Base-by-base conservation (phyloP, 2,888 invertebrate species). In the Drosophila greeni region DNA sequence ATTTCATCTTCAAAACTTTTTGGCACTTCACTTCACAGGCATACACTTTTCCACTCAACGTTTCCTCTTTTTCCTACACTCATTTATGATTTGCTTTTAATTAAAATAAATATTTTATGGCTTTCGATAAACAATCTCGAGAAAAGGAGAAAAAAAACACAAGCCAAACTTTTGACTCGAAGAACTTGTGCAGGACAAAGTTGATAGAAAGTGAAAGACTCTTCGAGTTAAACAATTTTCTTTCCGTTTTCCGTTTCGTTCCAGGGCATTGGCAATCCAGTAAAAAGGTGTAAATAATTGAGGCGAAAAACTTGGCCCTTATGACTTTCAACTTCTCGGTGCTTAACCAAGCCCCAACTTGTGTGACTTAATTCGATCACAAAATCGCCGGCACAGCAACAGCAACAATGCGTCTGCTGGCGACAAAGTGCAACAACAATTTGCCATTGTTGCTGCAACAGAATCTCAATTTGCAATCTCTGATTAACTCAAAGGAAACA, bases 41-140 rank as follows among this genome's bases (percentile, higher is more conserved):
- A 49, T 43, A 62, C 36, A 62, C n/a, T 31, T 36, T 49, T 47
- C 26, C 61, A 47, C 29, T 18, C 37, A 9, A 3, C 26, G 29
- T 8, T 31, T 18, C 12, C 33, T 14, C 12, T 26, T 14, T 37
- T 39, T 37, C 58, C 39, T 53, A 51, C 42, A 54, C 67, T 58
- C 52, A 67, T 65, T 74, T 67, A 36, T 74, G 71, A 68, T 73
- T 68, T 68, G 51, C 53, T 74, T 68, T 68, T 71, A 66, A 75
- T 75, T 73, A 74, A 71, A 76, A 71, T 76, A 48, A 73, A 76
- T 76, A 68, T 71, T 74, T 68, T 36, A 74, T 73, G 55, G 40
- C 48, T 59, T 62, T 61, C 57, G 40, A 73, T 64, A 54, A 62
- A 59, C 53, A 58, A 62, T 62, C 53, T 59, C 16, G 31, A 33